Evolutionary conservation across 92 coral and sea anemone genomes (phyloP).

Genomic region (Zoanthus solanderi): DNA sequence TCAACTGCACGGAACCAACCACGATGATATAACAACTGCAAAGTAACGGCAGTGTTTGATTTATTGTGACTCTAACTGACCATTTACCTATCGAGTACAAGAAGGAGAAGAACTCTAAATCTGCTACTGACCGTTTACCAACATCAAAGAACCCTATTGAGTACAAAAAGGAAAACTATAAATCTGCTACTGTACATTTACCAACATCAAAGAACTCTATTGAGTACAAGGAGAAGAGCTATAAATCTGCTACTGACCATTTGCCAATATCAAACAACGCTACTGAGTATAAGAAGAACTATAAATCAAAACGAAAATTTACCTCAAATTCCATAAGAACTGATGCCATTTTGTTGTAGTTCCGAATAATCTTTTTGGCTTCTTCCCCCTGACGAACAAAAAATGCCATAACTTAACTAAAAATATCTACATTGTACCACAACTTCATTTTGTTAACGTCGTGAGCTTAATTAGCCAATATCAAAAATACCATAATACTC

Average conservation of each 20-base stretch:
- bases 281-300: neutral
- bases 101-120: neutral
- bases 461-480: too few species aligned
- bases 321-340: conserved; percentile 99
- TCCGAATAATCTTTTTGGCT: conserved; percentile 91
- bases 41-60: neutral
- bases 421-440: too few species aligned
- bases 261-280: neutral
- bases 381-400: conserved; percentile 82
- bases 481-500: too few species aligned
- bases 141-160: neutral
- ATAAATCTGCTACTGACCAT: too few species aligned
- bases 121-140: neutral
- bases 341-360: conserved; percentile 97
- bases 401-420: too few species aligned
- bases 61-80: neutral
- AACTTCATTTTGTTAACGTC: too few species aligned
- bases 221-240: too few species aligned
- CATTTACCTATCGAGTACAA: neutral
- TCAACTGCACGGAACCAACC: conserved; percentile 99
- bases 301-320: neutral
- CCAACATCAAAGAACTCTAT: too few species aligned
- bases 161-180: neutral
- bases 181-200: too few species aligned
- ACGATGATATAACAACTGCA: conserved; percentile 94